Evolutionary conservation across 2,113 vertebrate species (phyloP).

Genomic region (Fregetta grallaria): DNA sequence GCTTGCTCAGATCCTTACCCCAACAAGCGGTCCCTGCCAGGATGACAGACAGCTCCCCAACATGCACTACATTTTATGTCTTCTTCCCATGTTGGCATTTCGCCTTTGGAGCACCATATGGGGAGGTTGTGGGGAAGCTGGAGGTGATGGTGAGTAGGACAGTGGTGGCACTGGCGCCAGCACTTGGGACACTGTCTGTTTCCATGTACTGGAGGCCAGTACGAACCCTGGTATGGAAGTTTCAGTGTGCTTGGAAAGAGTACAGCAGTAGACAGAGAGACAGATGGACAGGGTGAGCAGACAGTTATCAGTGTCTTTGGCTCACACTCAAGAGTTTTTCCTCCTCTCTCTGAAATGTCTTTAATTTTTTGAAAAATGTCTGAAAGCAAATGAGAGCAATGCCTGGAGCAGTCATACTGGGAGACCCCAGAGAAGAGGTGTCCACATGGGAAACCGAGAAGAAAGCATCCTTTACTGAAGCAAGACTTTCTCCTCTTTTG

Average conservation of each 20-base stretch:
- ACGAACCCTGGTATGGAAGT: neutral
- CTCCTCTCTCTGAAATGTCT: neutral
- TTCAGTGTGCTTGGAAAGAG: neutral
- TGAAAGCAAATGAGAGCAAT: neutral
- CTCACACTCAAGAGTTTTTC: neutral
- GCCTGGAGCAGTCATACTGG: neutral
- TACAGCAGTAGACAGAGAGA: neutral
- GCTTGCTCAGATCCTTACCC: neutral
- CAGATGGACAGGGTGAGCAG: slow-evolving; percentile 43
- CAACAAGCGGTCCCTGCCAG: rapidly evolving
- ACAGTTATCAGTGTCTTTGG: slow-evolving; percentile 30
- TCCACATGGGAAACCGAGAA: neutral
- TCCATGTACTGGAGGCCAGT: rapidly evolving
- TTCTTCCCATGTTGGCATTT: neutral
- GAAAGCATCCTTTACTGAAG: neutral
- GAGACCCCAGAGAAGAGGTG: neutral
- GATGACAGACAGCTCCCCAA: neutral
- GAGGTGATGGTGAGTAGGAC: neutral
- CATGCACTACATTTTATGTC: rapidly evolving
- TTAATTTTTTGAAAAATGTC: neutral
- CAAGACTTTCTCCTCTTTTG: neutral
- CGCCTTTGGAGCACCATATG: neutral
- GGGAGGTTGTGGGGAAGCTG: neutral
- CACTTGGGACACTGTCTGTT: neutral
- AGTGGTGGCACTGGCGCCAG: neutral